Conservation (phyloP, 2,797 vertebrate species). For the Argentina silus region DNA sequence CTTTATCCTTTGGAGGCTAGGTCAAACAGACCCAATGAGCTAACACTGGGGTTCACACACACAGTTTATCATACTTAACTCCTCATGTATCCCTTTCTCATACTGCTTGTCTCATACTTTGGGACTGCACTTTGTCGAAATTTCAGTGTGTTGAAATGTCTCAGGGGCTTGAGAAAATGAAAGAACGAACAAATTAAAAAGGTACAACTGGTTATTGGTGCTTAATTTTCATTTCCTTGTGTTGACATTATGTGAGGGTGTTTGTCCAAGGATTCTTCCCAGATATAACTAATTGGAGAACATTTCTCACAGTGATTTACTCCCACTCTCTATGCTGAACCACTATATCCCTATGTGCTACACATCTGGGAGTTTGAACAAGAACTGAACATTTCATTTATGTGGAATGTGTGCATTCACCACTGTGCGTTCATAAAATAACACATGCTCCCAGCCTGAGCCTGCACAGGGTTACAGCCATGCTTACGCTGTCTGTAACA, state of each 20-base stretch:
- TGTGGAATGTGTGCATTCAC: slow-evolving; percentile 38
- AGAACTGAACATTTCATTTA: slow-evolving; percentile 39
- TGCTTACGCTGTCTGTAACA: slow-evolving; percentile 12
- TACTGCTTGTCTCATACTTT: not conserved
- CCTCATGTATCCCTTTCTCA: not conserved
- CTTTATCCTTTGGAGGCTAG: not conserved
- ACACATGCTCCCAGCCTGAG: slow-evolving; percentile 1
- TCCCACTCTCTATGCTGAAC: not conserved
- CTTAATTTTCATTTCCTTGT: not conserved
- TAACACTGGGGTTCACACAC: not conserved
- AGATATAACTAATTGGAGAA: not conserved
- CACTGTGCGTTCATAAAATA: not conserved
- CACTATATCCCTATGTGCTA: not conserved
- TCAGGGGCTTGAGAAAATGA: not conserved
- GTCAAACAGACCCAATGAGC: not conserved
- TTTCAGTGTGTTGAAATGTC: not conserved
- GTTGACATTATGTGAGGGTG: not conserved
- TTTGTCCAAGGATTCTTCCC: not conserved
- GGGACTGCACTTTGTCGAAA: not conserved
- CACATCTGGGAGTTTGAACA: slow-evolving; percentile 49
- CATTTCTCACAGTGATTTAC: slow-evolving; percentile 4
- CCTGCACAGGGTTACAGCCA: not conserved
- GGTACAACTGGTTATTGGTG: not conserved
- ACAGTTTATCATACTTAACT: not conserved
- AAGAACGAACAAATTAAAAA: not conserved